Percentiles rank a stretch among this genome's conserved stretches.
These are phyloP conservation scores for Geopemphigus sp. DNA, from an alignment of 1,140 invertebrate genomes.

Conservation along the genomic window DNA sequence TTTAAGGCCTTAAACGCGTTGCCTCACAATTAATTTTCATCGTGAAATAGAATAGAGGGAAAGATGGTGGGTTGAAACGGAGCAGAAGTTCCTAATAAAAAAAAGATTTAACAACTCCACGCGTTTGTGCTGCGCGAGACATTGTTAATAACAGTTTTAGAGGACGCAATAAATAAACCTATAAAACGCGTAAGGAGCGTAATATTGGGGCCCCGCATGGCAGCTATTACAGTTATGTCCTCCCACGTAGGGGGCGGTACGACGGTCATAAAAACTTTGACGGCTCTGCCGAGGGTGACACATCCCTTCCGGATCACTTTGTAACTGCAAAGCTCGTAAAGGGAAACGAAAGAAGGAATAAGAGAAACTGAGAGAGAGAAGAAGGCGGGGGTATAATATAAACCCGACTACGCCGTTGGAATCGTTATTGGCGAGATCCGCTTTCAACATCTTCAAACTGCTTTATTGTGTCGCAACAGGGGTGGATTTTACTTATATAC, in stretches of 20 bases:
- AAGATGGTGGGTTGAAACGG: background rate
- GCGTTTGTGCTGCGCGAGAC: conserved; percentile 21
- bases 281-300: conserved; percentile 24
- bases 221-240: conserved; percentile 42
- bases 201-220: conserved; percentile 22
- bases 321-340: conserved; percentile 37
- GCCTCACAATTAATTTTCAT: conserved; percentile 28
- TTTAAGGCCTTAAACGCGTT: background rate
- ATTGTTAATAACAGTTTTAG: conserved; percentile 49
- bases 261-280: conserved; percentile 47
- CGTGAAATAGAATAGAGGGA: background rate
- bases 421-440: conserved; percentile 46
- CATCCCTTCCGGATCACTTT: conserved; percentile 46
- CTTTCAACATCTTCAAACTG: conserved; percentile 49
- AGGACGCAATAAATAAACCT: conserved; percentile 40
- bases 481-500: conserved; percentile 40
- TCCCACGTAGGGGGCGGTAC: background rate
- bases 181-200: conserved; percentile 33
- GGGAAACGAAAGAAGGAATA: conserved; percentile 6
- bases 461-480: conserved; percentile 43
- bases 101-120: conserved; percentile 42
- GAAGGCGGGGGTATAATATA: conserved; percentile 37
- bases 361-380: background rate
- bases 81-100: conserved; percentile 38
- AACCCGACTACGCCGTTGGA: conserved; percentile 23